Evolutionary conservation across 2,797 vertebrate genomes (phyloP), one percentile per base, ranked within the genome.

Genomic region (Melanotaenia boesemani): DNA sequence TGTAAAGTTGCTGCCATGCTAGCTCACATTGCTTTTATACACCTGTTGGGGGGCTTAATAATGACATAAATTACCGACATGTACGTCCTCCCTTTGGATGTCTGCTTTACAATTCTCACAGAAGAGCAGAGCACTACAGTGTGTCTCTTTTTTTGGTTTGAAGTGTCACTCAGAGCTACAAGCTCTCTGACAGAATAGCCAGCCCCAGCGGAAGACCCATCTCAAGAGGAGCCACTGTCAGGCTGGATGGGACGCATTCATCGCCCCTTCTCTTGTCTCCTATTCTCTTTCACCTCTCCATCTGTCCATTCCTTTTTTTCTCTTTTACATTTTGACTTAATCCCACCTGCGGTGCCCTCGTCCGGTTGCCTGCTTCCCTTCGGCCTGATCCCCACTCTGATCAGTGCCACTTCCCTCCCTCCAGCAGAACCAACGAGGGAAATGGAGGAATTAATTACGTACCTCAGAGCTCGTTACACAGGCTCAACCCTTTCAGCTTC

Each of bases 381-480:
- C 0, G 69, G 88, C 79, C 86, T 77, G 63, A 76, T 88, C 84
- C 44, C 67, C 3, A 11, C 84, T 84, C 83, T 71, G 81, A 92
- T 92, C 90, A 83, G 87, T 88, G 81, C 87, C 73, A 55, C 66
- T 63, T 67, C 69, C 79, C 60, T 69, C 66, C 58, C 55, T 56
- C 26, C 7, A 50, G 62, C 54, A 48, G 24, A 74, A 77, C 48
- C 70, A 67, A 41, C 3, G 37, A 78, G 84, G 82, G 79, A 76
- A 83, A 81, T 79, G 76, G 81, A 80, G 77, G 88, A 90, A 86
- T 93, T 95, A 93, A 95, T 94, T 94, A 95, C 87, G 85, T 86
- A 82, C 82, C 87, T 86, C 85, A 77, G 78, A 84, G 90, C 91
- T 91, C 61, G 79, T 93, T 92, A 90, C 87, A 81, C 81, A 39